Base-by-base conservation (phyloP, 1,140 invertebrate genomes). In the Micrasema longulum region DNA sequence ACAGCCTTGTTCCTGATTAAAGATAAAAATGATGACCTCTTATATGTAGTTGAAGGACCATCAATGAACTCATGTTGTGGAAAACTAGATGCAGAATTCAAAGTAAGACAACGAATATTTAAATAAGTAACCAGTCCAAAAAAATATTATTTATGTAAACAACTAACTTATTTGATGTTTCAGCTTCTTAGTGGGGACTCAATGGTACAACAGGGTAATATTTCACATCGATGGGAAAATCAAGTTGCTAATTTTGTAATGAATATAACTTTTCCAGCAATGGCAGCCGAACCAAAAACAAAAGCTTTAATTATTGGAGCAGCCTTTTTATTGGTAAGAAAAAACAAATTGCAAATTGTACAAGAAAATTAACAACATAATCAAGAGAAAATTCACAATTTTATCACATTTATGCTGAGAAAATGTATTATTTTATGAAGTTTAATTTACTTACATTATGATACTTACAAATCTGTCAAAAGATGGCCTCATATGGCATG, bases 301-400 rank as follows among this genome's bases (percentile, higher is more conserved):
- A 89, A 89, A 76, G 86, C 86, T 0, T 74, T 88, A 4, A 74
- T 89, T 50, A 73, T 89, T 9, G 87, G 86, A 22, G 82, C 87
- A 66, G 82, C 86, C 0, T 88, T 89, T 78, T 78, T 89, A 62
- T 69, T 89, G 81, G 88, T 88, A 83, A 79, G 55, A 31, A 31
- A 31, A 31, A n/a, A n/a, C n/a, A n/a, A 31, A 31, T 31, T 31
- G 26, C 26, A 70, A 73, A n/a, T n/a, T n/a, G n/a, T n/a, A n/a
- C n/a, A n/a, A n/a, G n/a, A n/a, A n/a, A n/a, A n/a, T n/a, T n/a
- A n/a, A n/a, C n/a, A n/a, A n/a, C n/a, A n/a, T n/a, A n/a, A n/a
- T n/a, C n/a, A n/a, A n/a, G n/a, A n/a, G n/a, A n/a, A n/a, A n/a
- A n/a, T n/a, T n/a, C n/a, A n/a, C n/a, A n/a, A n/a, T n/a, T n/a